Evolutionary conservation across 2,113 vertebrate species (phyloP), one percentile per base, ranked within the genome.

Genomic region (Thunnus maccoyii): DNA sequence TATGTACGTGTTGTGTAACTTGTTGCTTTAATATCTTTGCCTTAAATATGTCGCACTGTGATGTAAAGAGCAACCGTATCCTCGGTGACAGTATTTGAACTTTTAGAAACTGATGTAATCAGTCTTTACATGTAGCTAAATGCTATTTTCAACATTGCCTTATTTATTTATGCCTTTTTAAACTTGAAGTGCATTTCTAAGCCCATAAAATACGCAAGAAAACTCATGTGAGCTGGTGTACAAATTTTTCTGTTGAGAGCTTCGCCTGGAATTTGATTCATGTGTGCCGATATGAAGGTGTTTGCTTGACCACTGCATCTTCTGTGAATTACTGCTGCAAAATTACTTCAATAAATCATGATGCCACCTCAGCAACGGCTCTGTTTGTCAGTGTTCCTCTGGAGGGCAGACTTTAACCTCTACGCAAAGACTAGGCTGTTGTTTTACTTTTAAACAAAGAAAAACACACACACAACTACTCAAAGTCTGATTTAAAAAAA

Each of bases 11-110:
- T 69, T 13, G 51, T 78, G 73, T 41, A n/a, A 66, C 17, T 10
- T 47, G 61, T 80, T 74, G 72, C 71, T 85, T 87, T 51, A 22
- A 22, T 36, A 25, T 82, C 18, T 2, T 73, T n/a, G 90, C 90
- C 90, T 92, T 90, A 86, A 91, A 80, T 64, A 54, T 82, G 63
- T 73, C 55, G 71, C 84, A 89, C 87, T 86, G 87, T 89, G 87
- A 84, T 58, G 78, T 82, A 83, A 72, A 86, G 61, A 78, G 0
- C 58, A 72, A 84, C 52, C 9, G 17, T 48, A 14, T 57, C 32
- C 36, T 80, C 61, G 72, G 73, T 82, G 82, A 77, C 71, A 27
- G 51, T 67, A 27, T 78, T 68, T 73, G 36, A 41, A 41, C 36
- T 41, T 41, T 41, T 5, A 76, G 12, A 25, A 44, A 68, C 54